Evolutionary conservation across 1,140 invertebrate genomes (phyloP), one percentile per base, ranked within the genome.

Genomic region (Drosophila santomea): DNA sequence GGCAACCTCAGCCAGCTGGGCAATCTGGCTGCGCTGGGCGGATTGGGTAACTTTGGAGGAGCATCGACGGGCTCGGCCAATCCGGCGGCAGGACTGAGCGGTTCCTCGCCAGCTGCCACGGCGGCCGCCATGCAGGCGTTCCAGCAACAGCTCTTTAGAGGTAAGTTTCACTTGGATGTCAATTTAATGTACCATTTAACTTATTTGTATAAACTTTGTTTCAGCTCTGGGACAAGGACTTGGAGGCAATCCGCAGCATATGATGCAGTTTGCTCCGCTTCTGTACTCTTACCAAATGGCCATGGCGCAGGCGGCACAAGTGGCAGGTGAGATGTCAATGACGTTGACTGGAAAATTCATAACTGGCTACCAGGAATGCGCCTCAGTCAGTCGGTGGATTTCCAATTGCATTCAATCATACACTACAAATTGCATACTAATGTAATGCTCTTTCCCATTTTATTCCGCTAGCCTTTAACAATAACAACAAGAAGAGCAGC

Each of bases 211-310:
- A 28, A 10, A 39, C 3, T 8, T 55, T 2, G 2, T 8, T 47
- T 4, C 28, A 92, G 91, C 84, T 54, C 52, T 92, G 47, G 91
- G 90, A 8, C 91, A 91, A 64, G 91, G 90, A 47, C 50, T 92
- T 54, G 91, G 86, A 8, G 74, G 94, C 94, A 92, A 93, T 69
- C 95, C 96, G 43, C 96, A 97, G 45, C 96, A 97, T 78, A 96
- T 97, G 94, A 95, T 97, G 91, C 96, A 96, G 61, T 97, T 97
- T 92, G 96, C 96, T 39, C 97, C 97, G 10, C 93, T 98, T 25
- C 93, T 98, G 4, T 97, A 97, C 93, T 96, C 96, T 0, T 97
- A 97, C 93, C 97, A 97, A 93, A 93, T 97, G 77, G 96, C 96
- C 45, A 96, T 97, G 96, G 96, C 95, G 45, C 95, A 96, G 81